phyloP scores from a whole-genome alignment of 2,797 vertebrate genomes.

The Aphelocoma californica region DNA sequence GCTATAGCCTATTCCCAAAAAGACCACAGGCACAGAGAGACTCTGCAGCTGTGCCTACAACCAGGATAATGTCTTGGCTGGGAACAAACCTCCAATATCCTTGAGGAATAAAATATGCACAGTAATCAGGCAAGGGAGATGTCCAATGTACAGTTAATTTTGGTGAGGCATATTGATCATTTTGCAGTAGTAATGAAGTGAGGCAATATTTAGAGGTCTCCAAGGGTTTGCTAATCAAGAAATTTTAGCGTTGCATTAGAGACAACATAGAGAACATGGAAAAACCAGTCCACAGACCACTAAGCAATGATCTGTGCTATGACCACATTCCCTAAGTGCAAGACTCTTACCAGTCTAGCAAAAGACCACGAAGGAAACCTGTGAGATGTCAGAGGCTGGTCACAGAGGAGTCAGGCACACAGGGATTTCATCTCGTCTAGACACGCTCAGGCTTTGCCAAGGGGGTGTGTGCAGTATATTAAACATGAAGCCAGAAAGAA shows the following conservation, averaged over 20 bases:
- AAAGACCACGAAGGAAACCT: not conserved
- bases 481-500: not conserved
- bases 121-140: slow-evolving; percentile 59
- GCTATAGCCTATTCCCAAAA: not conserved
- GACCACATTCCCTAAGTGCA: not conserved
- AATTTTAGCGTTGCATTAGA: slow-evolving; percentile 26
- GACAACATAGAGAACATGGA: not conserved
- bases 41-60: not conserved
- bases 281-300: not conserved
- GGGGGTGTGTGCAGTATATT: not conserved
- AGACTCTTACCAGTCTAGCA: not conserved
- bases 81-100: not conserved
- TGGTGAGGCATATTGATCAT: slow-evolving; percentile 59
- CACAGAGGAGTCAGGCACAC: not conserved
- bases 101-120: slow-evolving; percentile 23
- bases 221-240: slow-evolving; percentile 1
- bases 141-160: slow-evolving; percentile 56
- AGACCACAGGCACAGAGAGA: not conserved
- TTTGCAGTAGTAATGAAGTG: slow-evolving; percentile 59
- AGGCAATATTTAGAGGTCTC: slow-evolving; percentile 61
- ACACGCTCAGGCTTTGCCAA: not conserved
- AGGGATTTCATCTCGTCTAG: not conserved
- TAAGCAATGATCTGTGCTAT: not conserved
- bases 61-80: not conserved
- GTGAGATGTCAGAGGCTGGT: not conserved